Percentiles rank a stretch among this genome's conserved stretches.
Conservation (phyloP, 2,113 vertebrate genomes). For the Panurus biarmicus region DNA sequence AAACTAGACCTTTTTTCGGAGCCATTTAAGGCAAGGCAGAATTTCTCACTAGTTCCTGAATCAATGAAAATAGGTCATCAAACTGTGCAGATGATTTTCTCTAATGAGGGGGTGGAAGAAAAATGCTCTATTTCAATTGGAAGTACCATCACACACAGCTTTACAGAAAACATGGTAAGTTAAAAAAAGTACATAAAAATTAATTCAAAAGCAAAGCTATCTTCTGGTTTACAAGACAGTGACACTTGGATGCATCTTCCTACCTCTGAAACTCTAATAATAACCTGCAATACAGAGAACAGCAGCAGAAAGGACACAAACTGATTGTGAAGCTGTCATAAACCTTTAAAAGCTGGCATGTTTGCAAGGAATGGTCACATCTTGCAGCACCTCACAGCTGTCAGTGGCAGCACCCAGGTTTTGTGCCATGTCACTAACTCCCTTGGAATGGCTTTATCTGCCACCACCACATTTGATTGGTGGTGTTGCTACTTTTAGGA, state of each 20-base stretch:
- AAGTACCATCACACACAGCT: neutral
- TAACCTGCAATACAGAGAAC: neutral
- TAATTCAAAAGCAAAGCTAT: neutral
- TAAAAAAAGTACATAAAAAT: neutral
- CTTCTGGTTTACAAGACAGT: slow-evolving; percentile 22
- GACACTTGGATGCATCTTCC: slow-evolving; percentile 4
- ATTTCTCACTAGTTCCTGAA: neutral
- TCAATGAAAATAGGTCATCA: slow-evolving; percentile 16
- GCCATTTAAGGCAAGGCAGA: neutral
- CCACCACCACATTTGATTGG: neutral
- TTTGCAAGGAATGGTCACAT: neutral
- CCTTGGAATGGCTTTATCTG: neutral
- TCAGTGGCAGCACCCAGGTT: neutral
- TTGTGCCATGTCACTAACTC: neutral
- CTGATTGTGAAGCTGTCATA: neutral
- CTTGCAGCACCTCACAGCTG: neutral
- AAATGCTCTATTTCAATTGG: neutral
- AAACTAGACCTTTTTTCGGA: neutral
- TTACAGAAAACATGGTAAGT: neutral
- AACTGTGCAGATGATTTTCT: neutral
- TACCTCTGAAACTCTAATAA: slow-evolving; percentile 14
- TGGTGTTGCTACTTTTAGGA: neutral
- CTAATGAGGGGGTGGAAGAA: neutral
- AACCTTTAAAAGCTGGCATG: slow-evolving; percentile 46
- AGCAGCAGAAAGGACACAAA: neutral